Evolutionary conservation across 2,797 vertebrate species (phyloP), one percentile per base, ranked within the genome.

Genomic region (Melanotaenia pygmaea): DNA sequence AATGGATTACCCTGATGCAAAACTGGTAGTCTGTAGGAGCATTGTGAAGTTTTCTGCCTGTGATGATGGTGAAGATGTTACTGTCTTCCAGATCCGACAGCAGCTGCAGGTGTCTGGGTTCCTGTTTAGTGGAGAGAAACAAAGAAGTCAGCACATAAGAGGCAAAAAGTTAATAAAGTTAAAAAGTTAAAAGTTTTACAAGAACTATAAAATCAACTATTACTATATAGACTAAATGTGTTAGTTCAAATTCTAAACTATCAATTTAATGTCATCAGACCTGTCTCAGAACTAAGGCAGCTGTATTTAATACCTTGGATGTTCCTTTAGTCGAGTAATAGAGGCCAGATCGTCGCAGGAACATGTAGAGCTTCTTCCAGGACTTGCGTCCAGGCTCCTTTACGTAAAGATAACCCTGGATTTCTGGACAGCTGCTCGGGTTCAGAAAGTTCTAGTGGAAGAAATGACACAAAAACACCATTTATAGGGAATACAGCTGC

Each of bases 261-360:
- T 59, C 9, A 30, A 51, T 32, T 18, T 20, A 37, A 16, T 30
- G 13, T 60, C n/a, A 1, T 64, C 32, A 6, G 7, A 50, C n/a
- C 26, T 14, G 20, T 40, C 69, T 24, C 22, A 63, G 43, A n/a
- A 61, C 63, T 5, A 47, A 11, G 7, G 4, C 16, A 61, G 43
- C 62, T 24, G 22, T 50, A 7, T 34, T 40, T 5, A 51, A 79
- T 86, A 97, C 98, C 96, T 99, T 99, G 34, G 98, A 99, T 64
- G 94, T 96, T 89, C 97, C 98, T 95, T 99, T 99, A 32, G 97
- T 97, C 72, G 98, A 99, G 85, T 91, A 98, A 77, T 99, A 99
- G 75, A 99, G 96, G 65, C 98, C 98, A 0, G 98, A 99, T 77
- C 97, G 94, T 18, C 98, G 95, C 90, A 99, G 90, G 90, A 96